These are phyloP conservation scores for Amblyornis subalaris DNA, from an alignment of 2,113 vertebrate species.

Conservation along the genomic window DNA sequence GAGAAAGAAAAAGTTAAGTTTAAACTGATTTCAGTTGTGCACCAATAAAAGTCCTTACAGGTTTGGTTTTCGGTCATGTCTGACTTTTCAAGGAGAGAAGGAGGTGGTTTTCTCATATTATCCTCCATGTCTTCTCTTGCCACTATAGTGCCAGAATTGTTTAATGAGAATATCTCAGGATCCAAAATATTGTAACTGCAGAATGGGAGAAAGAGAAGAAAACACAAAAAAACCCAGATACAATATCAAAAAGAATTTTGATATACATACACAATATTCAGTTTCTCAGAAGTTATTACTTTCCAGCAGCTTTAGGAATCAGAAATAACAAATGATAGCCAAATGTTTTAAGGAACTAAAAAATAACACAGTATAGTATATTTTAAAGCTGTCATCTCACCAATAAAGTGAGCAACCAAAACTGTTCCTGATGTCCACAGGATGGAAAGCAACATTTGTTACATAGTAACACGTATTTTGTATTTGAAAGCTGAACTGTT, in stretches of 20 bases:
- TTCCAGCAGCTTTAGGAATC: not conserved
- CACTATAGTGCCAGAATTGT: slow-evolving; percentile 80
- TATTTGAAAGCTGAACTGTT: not conserved
- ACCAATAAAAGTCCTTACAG: slow-evolving; percentile 9
- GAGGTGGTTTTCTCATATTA: not conserved
- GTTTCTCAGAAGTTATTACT: not conserved
- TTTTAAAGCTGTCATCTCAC: not conserved
- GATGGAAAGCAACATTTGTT: not conserved
- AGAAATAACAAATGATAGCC: not conserved
- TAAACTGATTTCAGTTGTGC: not conserved
- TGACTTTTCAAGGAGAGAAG: not conserved
- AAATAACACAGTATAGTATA: not conserved
- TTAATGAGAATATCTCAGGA: slow-evolving; percentile 81
- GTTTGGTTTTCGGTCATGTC: not conserved
- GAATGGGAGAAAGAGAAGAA: not conserved
- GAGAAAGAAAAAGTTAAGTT: not conserved
- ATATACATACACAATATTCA: not conserved
- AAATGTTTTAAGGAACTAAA: not conserved
- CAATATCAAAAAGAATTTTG: not conserved
- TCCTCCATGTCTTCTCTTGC: not conserved
- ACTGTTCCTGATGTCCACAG: not conserved
- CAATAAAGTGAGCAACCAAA: not conserved
- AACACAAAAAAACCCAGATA: not conserved
- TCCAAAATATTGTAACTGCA: slow-evolving; percentile 82
- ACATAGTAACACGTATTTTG: not conserved